These are phyloP conservation scores for Lagria hirta DNA, from an alignment of 2,888 invertebrate species.

Conservation along the genomic window DNA sequence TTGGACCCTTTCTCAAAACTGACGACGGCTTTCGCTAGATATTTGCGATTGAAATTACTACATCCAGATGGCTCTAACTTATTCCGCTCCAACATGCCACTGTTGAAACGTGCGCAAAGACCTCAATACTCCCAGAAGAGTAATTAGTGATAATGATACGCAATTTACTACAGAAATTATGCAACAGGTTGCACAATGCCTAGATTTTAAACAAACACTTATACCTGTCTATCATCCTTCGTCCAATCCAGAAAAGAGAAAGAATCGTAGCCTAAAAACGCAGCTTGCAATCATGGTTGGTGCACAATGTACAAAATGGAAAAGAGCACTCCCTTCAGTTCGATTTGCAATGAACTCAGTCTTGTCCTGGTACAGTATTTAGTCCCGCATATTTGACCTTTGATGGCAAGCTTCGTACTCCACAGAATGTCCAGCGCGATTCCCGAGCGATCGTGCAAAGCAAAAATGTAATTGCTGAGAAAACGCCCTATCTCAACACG, in stretches of 20 bases:
- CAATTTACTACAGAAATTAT: conserved; percentile 41
- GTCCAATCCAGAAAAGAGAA: conserved; percentile 32
- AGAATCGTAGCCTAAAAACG: conserved; percentile 42
- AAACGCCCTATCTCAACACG: conserved; percentile 18
- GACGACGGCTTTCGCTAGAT: too few relatives aligned
- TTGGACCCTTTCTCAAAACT: too few relatives aligned
- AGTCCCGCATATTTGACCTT: conserved; percentile 43
- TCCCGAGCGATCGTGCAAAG: conserved; percentile 14
- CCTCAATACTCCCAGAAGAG: conserved; percentile 36
- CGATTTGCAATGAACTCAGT: conserved; percentile 45
- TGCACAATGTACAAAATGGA: conserved; percentile 40
- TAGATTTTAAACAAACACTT: conserved; percentile 35
- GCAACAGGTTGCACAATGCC: conserved; percentile 38
- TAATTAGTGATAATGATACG: conserved; percentile 45
- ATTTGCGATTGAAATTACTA: conserved; percentile 31
- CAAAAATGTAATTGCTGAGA: conserved; percentile 26
- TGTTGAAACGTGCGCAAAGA: conserved; percentile 32
- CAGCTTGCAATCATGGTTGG: conserved; percentile 40
- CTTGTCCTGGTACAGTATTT: conserved; percentile 31
- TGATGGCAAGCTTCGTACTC: conserved; percentile 41
- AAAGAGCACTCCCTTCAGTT: conserved; percentile 2
- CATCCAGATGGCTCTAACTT: conserved; percentile 34
- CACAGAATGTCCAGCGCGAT: conserved; percentile 33
- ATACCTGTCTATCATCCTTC: conserved; percentile 35
- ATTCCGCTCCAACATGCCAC: conserved; percentile 31